Conservation (phyloP, 2,888 invertebrate species). For the Drosophila peninsularis region DNA sequence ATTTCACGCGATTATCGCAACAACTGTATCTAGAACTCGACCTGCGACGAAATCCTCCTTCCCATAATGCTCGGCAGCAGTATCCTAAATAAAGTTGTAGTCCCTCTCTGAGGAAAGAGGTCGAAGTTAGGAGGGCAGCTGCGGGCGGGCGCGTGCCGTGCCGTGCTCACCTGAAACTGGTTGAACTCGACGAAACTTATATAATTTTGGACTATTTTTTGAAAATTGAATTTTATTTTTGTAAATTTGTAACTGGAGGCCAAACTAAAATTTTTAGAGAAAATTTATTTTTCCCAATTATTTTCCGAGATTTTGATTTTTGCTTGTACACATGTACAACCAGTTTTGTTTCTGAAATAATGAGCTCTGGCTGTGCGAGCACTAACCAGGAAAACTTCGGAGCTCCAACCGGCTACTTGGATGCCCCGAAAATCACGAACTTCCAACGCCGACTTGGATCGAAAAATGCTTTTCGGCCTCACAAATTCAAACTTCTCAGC, state of each 20-base stretch:
- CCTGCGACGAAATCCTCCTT: conserved; percentile 5
- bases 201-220: neutral
- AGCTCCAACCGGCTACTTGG: conserved; percentile 8
- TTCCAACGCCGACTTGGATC: neutral
- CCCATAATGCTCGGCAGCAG: conserved; percentile 20
- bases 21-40: conserved; percentile 2
- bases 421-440: neutral
- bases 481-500: neutral
- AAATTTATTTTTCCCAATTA: conserved; percentile 26
- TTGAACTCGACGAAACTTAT: conserved; percentile 4
- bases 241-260: conserved; percentile 6
- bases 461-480: neutral
- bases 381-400: neutral
- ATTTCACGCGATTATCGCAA: conserved; percentile 27
- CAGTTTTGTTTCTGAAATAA: conserved; percentile 47
- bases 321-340: conserved; percentile 53
- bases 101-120: neutral
- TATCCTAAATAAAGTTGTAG: neutral
- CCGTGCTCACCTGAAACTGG: conserved; percentile 25
- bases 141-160: too few species aligned
- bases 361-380: conserved; percentile 1
- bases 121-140: too few species aligned
- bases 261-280: conserved; percentile 30
- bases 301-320: conserved; percentile 56
- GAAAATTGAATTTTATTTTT: neutral